Conservation (phyloP, 1,140 invertebrate species). For the Globodera rostochiensis region DNA sequence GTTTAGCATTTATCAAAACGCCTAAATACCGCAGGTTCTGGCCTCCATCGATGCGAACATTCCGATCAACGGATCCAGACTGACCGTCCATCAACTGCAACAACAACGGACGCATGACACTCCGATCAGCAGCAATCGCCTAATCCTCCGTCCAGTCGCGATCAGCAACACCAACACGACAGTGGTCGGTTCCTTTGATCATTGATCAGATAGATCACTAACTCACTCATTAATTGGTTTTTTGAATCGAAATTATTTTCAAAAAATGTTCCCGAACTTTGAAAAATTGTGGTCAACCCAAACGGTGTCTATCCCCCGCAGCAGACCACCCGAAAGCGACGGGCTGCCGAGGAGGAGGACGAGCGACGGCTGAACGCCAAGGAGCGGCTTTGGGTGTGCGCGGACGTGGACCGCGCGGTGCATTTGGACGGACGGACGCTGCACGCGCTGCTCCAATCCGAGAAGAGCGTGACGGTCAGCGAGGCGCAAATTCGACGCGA, state of each 20-base stretch:
- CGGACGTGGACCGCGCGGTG: slow-evolving; percentile 38
- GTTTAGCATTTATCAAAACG: not conserved
- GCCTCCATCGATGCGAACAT: slow-evolving; percentile 2
- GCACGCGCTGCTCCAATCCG: slow-evolving; percentile 22
- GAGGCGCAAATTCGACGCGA: slow-evolving; percentile 22
- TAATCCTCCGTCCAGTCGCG: not conserved
- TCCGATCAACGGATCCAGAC: not conserved
- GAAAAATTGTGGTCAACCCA: too few species aligned
- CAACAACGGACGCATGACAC: not conserved
- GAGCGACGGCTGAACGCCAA: slow-evolving; percentile 23
- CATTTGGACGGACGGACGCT: slow-evolving; percentile 37
- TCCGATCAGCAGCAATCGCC: not conserved
- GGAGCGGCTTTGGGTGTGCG: slow-evolving; percentile 31
- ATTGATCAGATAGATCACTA: too few species aligned
- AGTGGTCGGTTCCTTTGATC: not conserved
- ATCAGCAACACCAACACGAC: not conserved
- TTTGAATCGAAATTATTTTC: too few species aligned
- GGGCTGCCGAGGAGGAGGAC: slow-evolving; percentile 12
- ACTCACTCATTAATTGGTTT: too few species aligned
- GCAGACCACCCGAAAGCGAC: not conserved
- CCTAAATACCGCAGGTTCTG: not conserved
- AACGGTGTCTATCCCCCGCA: not conserved
- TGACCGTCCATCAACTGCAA: not conserved
- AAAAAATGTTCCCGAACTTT: too few species aligned
- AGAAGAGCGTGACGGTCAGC: slow-evolving; percentile 20